Percentiles rank a stretch among this genome's conserved stretches.
Conservation (phyloP, 2,888 invertebrate species). For the Limnephilus marmoratus region DNA sequence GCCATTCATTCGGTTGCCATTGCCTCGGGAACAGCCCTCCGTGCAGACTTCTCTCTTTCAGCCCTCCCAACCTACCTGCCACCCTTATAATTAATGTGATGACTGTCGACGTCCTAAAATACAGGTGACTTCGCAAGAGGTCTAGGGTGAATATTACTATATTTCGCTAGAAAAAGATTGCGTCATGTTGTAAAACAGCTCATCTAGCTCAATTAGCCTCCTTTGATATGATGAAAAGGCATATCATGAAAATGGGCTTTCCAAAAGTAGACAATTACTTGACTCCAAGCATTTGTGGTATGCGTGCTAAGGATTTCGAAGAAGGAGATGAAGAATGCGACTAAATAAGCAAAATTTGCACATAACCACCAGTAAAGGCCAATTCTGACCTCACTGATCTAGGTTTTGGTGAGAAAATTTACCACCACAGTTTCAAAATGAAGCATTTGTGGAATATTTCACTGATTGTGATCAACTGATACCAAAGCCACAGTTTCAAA, state of each 20-base stretch:
- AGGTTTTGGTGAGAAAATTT: no score
- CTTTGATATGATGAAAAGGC: neutral
- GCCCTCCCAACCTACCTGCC: conserved; percentile 4
- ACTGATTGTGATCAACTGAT: no score
- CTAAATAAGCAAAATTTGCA: no score
- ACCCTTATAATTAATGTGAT: conserved; percentile 31
- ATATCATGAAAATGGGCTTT: neutral
- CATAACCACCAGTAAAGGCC: no score
- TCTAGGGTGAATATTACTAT: neutral
- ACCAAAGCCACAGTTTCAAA: no score
- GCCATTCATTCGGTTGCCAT: conserved; percentile 66
- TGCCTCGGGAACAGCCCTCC: conserved; percentile 58
- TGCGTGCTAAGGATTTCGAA: no score
- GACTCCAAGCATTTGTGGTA: no score
- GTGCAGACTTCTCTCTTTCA: conserved; percentile 41
- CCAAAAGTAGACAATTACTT: no score
- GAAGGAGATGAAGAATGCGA: no score
- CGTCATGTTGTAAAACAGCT: neutral
- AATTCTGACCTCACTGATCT: no score
- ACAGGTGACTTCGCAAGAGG: neutral
- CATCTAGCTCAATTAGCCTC: neutral
- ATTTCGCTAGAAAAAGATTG: neutral
- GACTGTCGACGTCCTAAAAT: conserved; percentile 28
- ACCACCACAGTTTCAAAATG: no score
- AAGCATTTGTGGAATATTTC: no score